phyloP scores from a whole-genome alignment of 2,797 vertebrate genomes.

The Rhincodon typus region DNA sequence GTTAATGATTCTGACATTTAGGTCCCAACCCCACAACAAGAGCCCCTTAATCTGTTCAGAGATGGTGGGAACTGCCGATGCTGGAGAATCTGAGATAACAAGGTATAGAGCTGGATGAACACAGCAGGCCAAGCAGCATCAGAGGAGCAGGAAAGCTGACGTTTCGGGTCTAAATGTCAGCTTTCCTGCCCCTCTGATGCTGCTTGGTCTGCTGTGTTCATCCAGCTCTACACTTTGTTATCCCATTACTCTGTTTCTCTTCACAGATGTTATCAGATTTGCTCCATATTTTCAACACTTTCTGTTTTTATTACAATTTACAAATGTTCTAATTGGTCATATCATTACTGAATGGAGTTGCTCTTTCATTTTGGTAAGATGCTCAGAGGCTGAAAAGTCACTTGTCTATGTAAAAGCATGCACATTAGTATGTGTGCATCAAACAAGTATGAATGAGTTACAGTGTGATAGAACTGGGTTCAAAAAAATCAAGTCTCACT shows the following conservation, averaged over 20 bases:
- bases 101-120: too few species aligned
- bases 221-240: too few species aligned
- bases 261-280: neutral
- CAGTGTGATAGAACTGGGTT: neutral
- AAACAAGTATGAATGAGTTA: neutral
- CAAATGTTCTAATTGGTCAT: neutral
- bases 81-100: too few species aligned
- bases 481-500: neutral
- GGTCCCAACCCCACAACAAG: neutral
- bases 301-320: neutral
- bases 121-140: too few species aligned
- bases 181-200: too few species aligned
- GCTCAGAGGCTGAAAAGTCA: neutral
- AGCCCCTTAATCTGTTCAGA: neutral
- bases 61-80: too few species aligned
- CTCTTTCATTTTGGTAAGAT: neutral
- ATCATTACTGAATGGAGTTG: too few species aligned
- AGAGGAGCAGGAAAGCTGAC: too few species aligned
- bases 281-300: neutral
- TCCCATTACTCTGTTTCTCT: neutral
- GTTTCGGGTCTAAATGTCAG: too few species aligned
- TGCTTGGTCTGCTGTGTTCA: too few species aligned
- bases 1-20: too few species aligned
- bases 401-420: neutral
- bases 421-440: neutral